Base-by-base conservation (phyloP, 2,113 vertebrate genomes). In the Marcusenius ussheri region DNA sequence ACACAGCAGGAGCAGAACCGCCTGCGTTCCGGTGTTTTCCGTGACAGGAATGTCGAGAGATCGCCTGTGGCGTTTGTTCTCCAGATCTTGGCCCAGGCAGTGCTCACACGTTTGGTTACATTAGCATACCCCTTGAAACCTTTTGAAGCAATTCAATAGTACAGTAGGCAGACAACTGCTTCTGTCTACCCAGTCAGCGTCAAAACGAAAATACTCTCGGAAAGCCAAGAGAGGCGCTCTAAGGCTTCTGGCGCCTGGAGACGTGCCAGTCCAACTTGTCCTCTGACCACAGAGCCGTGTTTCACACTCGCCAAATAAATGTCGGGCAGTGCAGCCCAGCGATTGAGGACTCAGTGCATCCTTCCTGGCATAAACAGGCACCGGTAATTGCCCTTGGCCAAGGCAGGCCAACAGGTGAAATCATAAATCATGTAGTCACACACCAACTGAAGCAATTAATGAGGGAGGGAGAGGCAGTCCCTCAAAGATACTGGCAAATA, bases 381-480 rank as follows among this genome's bases (percentile, higher is more conserved):
- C 49, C 24, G 27, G 85, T 87, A 87, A 87, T 87, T 87, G 50
- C 49, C 85, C 85, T 87, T 56, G 85, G 85, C 85, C 35, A 53
- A 7, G 50, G 47, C 24, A 45, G 92, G 90, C 90, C 53, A 84
- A 88, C 88, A 87, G 89, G 88, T 88, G 90, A 91, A 92, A 90
- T 92, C 90, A 91, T 92, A 92, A 90, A 91, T 91, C 92, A 89
- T 19, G 50, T 24, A 17, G 85, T 53, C 90, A 88, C 89, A 88
- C 91, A 90, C 91, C 92, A 89, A 27, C 90, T 88, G 11, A 10
- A 56, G 53, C 91, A 88, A 92, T 93, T 92, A 92, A 91, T 90
- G 45, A 89, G 90, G 74, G 90, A 17, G 70, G 89, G 90, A n/a
- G 90, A 17, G 77, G 74, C 84, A 13, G 70, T 90, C 89, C 92